Base-by-base conservation (phyloP, 2,888 invertebrate species). In the Panopea generosa region DNA sequence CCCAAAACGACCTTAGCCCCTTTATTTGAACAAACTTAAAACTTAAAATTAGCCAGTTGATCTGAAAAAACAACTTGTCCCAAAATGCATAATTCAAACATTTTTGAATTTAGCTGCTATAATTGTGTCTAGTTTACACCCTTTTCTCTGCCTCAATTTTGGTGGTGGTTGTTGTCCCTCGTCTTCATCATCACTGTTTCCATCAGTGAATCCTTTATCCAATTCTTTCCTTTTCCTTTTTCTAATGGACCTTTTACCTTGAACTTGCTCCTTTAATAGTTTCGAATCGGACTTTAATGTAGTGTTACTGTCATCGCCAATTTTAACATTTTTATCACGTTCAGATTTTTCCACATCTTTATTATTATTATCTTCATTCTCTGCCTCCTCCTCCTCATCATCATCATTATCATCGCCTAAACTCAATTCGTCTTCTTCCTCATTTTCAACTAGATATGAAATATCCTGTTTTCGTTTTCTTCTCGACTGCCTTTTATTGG, bases 101-200 rank as follows among this genome's bases (percentile, higher is more conserved):
- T 65, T 77, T 55, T 75, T 80, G 61, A 85, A 84, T 56, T 85
- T 85, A 22, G 82, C 60, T 22, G 82, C 83, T n/a, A 85, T 83
- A 9, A 85, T 68, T 16, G 75, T 83, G 62, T 85, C 82, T 20
- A 85, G 66, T 47, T 82, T 84, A 22, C 76, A 76, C n/a, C 78
- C 79, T 52, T 80, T 84, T 56, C 40, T 70, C 50, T 18, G 69
- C 49, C 49, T 53, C n/a, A 18, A 50, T 45, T 45, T 45, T 20
- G 20, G 6, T 29, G 53, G 50, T n/a, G 53, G 59, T 18, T 69
- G 57, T 22, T 43, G 61, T 18, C 43, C 53, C 16, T 29, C 63
- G 18, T 57, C 59, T 14, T 29, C 63, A 4, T 38, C 56, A 33
- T 52, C 50, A 47, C 56, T 47, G 33, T 57, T 56, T 18, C 68